These are phyloP conservation scores for Ceratitis capitata DNA, from an alignment of 1,140 invertebrate species.

Conservation along the genomic window DNA sequence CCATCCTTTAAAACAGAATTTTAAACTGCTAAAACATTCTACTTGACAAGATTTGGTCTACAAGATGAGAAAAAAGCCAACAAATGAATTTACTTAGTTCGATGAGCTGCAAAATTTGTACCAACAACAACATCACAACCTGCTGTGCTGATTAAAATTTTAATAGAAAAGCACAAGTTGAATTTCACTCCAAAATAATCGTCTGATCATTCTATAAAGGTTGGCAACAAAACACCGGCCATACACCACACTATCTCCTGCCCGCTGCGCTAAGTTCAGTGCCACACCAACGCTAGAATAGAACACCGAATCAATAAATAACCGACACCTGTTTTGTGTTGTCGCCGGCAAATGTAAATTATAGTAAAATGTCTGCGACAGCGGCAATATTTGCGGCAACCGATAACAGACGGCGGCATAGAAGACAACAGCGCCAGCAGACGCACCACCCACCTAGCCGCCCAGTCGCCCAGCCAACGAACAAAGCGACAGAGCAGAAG, in stretches of 20 bases:
- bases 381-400: slow-evolving; percentile 38
- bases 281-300: neutral
- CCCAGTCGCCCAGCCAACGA: too few relatives aligned
- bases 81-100: too few relatives aligned
- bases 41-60: too few relatives aligned
- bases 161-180: neutral
- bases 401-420: neutral
- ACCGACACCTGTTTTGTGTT: slow-evolving; percentile 45
- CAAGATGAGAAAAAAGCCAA: too few relatives aligned
- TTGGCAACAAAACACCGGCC: neutral
- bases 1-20: too few relatives aligned
- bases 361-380: slow-evolving; percentile 28
- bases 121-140: too few relatives aligned
- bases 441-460: neutral
- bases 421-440: neutral
- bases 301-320: slow-evolving; percentile 42
- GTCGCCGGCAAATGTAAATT: slow-evolving; percentile 30
- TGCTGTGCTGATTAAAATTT: too few relatives aligned
- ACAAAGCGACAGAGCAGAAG: neutral
- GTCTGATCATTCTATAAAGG: neutral
- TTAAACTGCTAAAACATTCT: too few relatives aligned
- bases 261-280: neutral
- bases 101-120: too few relatives aligned
- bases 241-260: neutral
- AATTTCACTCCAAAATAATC: neutral